These are phyloP conservation scores for Oxyteleia sp. DNA, from an alignment of 2,888 invertebrate species.

Conservation along the genomic window DNA sequence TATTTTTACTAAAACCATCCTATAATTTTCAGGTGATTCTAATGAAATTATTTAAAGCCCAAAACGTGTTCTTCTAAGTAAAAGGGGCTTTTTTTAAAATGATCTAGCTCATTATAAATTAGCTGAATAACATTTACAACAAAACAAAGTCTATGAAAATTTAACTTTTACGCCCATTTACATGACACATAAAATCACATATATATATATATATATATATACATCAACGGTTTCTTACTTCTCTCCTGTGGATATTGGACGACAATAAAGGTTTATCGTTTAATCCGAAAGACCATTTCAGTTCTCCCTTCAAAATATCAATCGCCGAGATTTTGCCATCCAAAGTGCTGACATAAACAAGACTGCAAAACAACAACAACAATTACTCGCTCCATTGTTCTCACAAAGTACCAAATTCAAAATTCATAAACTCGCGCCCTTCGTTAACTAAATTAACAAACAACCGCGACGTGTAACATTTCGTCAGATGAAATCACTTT, in stretches of 20 bases:
- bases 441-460: background rate
- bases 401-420: background rate
- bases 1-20: too few species aligned
- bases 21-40: too few species aligned
- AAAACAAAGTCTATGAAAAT: too few species aligned
- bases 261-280: conserved; percentile 93
- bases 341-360: conserved; percentile 95
- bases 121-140: too few species aligned
- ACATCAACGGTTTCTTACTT: conserved; percentile 88
- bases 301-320: conserved; percentile 91
- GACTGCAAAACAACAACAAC: conserved; percentile 88
- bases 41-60: too few species aligned
- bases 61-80: too few species aligned
- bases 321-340: conserved; percentile 96
- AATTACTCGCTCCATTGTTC: too few species aligned
- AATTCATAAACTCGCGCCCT: conserved; percentile 15
- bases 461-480: background rate
- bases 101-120: too few species aligned
- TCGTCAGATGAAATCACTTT: background rate
- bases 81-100: too few species aligned
- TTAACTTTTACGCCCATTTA: too few species aligned
- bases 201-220: background rate
- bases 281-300: conserved; percentile 94
- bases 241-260: conserved; percentile 95
- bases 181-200: too few species aligned